phyloP scores from a whole-genome alignment of 2,113 vertebrate genomes.

The Rhinopithecus roxellana region DNA sequence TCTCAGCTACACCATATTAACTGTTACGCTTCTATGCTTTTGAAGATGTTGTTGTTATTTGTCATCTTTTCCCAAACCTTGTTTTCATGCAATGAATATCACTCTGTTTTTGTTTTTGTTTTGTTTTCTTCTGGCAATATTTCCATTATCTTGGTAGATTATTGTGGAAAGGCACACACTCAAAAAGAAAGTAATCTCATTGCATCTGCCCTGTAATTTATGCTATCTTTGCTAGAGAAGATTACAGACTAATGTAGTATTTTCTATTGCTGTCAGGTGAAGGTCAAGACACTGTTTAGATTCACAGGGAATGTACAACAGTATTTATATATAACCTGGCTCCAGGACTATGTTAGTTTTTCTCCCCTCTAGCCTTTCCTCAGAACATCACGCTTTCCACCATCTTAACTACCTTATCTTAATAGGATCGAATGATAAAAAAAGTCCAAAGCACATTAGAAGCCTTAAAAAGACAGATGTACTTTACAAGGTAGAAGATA shows the following conservation, averaged over 20 bases:
- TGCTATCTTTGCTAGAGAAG: neutral
- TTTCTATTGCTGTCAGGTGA: neutral
- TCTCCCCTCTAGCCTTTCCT: neutral
- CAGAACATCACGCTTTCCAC: neutral
- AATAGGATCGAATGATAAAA: neutral
- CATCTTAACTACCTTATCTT: neutral
- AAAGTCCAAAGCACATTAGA: neutral
- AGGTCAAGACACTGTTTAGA: neutral
- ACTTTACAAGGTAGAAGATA: neutral
- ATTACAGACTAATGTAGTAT: neutral
- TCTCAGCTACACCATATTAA: neutral
- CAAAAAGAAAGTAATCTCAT: neutral
- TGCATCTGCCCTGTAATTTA: neutral
- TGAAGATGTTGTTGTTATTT: neutral
- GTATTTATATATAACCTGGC: neutral
- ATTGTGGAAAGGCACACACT: neutral
- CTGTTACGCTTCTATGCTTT: neutral
- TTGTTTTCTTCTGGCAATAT: neutral
- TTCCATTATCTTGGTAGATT: neutral
- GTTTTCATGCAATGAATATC: neutral
- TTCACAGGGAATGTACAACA: neutral
- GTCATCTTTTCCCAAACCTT: neutral
- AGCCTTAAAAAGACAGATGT: neutral
- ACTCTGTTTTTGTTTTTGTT: neutral
- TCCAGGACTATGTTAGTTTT: neutral